These are phyloP conservation scores for Branchellion lobata DNA, from an alignment of 2,888 invertebrate species.

Conservation along the genomic window DNA sequence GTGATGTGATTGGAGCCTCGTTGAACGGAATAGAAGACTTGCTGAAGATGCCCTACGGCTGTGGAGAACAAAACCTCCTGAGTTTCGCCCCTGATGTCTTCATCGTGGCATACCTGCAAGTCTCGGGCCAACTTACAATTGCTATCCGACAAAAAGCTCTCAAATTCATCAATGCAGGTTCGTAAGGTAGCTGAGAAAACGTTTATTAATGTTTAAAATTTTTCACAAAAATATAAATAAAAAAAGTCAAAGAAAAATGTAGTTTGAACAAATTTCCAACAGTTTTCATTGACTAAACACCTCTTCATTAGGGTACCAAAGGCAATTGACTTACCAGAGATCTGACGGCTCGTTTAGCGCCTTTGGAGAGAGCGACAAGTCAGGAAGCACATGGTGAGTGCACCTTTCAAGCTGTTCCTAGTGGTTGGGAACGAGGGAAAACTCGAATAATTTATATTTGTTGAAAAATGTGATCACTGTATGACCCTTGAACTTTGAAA, in stretches of 20 bases:
- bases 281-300: no score
- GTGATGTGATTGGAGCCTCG: constrained; percentile 78
- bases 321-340: constrained; percentile 82
- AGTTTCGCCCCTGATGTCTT: constrained; percentile 87
- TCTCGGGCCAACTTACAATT: constrained; percentile 71
- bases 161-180: constrained; percentile 68
- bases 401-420: no score
- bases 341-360: constrained; percentile 86
- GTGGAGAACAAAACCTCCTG: constrained; percentile 89
- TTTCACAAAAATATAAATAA: background rate
- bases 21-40: constrained; percentile 75
- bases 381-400: constrained; percentile 82
- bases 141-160: constrained; percentile 70
- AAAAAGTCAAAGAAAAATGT: background rate
- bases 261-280: background rate
- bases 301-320: constrained; percentile 75
- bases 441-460: no score
- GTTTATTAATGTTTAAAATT: no score
- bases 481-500: background rate
- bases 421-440: no score
- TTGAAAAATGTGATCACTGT: background rate
- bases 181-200: background rate
- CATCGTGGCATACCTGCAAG: constrained; percentile 79
- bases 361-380: constrained; percentile 73
- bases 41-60: constrained; percentile 79